Base-by-base conservation (phyloP, 2,888 invertebrate genomes). In the Yponomeuta cagnagella region DNA sequence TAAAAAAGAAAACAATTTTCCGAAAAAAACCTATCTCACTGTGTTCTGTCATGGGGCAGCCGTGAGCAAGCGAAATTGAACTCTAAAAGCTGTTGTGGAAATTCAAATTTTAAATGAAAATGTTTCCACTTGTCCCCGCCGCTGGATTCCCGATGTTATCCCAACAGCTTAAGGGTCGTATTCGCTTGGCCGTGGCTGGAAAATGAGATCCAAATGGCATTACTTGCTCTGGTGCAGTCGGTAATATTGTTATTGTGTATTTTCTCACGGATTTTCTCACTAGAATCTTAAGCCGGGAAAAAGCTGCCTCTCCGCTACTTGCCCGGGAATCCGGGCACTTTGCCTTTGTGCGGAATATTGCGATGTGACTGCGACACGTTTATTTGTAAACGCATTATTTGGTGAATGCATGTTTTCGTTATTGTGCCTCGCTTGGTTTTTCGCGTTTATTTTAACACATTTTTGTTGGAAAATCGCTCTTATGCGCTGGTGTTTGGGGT, bases 181-280 rank as follows among this genome's bases (percentile, higher is more conserved):
- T 67, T 67, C 67, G 33, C 33, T 5, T 5, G 67, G 30, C 5
- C 15, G 9, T 1, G 43, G 43, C 37, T 6, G 23, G 52, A 58
- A 65, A 65, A 67, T 67, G 67, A 33, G 67, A 67, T 67, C 33
- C 67, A n/a, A 43, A 67, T 67, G 33, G 67, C n/a, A 67, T 67
- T 67, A 67, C 67, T 67, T 67, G 64, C 37, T 67, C 67, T 43
- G 33, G 37, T 67, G 67, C 67, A 67, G 67, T 64, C n/a, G 67
- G 67, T 67, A 67, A 67, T 67, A 67, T 67, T 67, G 67, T 67
- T 67, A 67, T 67, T 67, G 30, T 67, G 43, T 67, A 43, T 67
- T 67, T 67, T 67, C 67, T 67, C 67, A 43, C 43, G 67, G 67
- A 67, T 67, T 37, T 67, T 67, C 67, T 65, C 65, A 43, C 67